Conservation (phyloP, 2,888 invertebrate species). For the Diadegma fenestrale region DNA sequence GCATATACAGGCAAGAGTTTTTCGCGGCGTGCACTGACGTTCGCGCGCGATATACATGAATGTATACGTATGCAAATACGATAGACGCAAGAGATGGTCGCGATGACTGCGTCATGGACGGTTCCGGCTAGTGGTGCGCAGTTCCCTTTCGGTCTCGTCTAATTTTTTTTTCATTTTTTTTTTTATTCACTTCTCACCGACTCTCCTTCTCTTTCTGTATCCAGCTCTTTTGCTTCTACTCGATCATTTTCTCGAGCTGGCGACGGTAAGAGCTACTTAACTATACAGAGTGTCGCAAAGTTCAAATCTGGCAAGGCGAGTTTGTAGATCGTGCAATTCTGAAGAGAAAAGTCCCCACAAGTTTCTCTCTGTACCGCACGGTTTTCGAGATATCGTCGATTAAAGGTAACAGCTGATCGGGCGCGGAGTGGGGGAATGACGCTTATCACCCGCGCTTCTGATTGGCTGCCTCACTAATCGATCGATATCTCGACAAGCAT, state of each 20-base stretch:
- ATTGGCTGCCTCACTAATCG: background rate
- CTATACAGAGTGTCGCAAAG: background rate
- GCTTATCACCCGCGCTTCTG: background rate
- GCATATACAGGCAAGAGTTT: slow-evolving; percentile 24
- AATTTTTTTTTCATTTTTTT: slow-evolving; percentile 67
- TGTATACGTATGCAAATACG: slow-evolving; percentile 78
- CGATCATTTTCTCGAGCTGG: slow-evolving; percentile 69
- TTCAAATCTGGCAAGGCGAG: background rate
- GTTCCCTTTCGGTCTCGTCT: slow-evolving; percentile 80
- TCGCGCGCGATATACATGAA: slow-evolving; percentile 5
- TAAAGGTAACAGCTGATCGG: background rate
- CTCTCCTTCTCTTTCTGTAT: slow-evolving; percentile 56
- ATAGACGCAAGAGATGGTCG: slow-evolving; percentile 82
- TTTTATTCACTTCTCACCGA: slow-evolving; percentile 68
- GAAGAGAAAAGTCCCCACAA: background rate
- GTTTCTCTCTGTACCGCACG: background rate
- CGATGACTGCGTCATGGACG: slow-evolving; percentile 82
- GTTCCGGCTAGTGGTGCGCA: slow-evolving; percentile 85
- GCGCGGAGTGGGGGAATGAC: background rate
- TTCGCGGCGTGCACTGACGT: slow-evolving; percentile 34
- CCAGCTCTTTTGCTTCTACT: slow-evolving; percentile 47
- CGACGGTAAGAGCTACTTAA: slow-evolving; percentile 63
- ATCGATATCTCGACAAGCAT: background rate
- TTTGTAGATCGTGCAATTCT: background rate
- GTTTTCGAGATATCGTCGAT: background rate